A percentile compares a stretch with the other conserved stretches of the same genome.
phyloP scores from a whole-genome alignment of 1,140 invertebrate species.

The Maconellicoccus hirsutus region DNA sequence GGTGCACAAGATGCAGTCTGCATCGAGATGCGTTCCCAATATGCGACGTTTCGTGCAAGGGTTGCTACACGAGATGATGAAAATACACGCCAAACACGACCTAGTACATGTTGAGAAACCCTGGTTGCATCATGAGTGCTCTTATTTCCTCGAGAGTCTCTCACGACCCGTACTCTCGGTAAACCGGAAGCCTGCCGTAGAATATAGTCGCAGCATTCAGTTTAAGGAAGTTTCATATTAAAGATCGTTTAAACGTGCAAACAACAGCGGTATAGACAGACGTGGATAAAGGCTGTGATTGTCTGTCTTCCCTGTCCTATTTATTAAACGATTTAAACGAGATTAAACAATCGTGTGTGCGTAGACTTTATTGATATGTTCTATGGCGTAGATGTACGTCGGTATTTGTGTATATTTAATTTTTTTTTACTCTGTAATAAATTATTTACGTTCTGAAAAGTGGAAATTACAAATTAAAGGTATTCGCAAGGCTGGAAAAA shows the following conservation, averaged over 20 bases:
- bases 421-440: too few relatives aligned
- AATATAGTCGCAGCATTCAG: constrained; percentile 15
- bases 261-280: constrained; percentile 17
- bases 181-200: constrained; percentile 13
- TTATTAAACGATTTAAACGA: constrained; percentile 4
- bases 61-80: too few relatives aligned
- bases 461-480: not conserved
- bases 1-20: not conserved
- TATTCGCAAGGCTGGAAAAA: too few relatives aligned
- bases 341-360: not conserved
- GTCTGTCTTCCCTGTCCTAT: constrained; percentile 13
- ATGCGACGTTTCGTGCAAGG: too few relatives aligned
- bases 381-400: too few relatives aligned
- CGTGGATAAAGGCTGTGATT: constrained; percentile 15
- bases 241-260: constrained; percentile 22
- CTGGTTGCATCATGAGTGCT: constrained; percentile 17
- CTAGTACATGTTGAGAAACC: not conserved
- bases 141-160: constrained; percentile 16
- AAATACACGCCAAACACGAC: not conserved
- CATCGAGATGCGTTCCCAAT: too few relatives aligned
- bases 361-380: too few relatives aligned
- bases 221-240: constrained; percentile 22
- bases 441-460: not conserved
- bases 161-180: constrained; percentile 20
- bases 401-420: too few relatives aligned